Base-by-base conservation (phyloP, 2,797 vertebrate species). In the Chanos chanos region DNA sequence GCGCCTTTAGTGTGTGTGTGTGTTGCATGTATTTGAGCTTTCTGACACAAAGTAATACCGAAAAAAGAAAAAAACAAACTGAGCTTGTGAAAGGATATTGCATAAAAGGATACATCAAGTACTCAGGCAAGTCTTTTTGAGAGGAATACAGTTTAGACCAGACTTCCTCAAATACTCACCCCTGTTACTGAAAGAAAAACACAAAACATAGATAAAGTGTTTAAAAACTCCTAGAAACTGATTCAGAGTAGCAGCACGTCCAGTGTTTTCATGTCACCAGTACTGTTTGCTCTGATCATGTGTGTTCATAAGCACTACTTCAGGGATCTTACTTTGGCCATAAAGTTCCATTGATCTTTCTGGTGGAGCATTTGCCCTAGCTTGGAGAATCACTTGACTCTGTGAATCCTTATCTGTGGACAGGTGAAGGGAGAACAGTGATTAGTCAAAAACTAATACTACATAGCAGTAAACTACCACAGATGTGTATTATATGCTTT, bases 131-230 rank as follows among this genome's bases (percentile, higher is more conserved):
- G 77, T 77, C 79, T 83, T 80, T 84, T 80, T 79, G 74, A 80
- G 79, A 77, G 75, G 82, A 83, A 85, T 81, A 84, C 74, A 86
- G 74, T 86, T 81, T 89, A 87, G 84, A 87, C 82, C 78, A 81
- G 87, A 87, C 80, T 78, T 87, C 87, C 83, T 84, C 81, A 91
- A 92, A 91, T 89, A 92, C 92, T 94, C 89, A 93, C 90, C 91
- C 70, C 79, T 88, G 86, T 82, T 77, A 81, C 86, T 87, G 89
- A 86, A 89, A 86, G 73, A 82, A 75, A 70, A 85, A 79, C 77
- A 87, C 60, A 86, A 41, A 81, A 70, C 50, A 73, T 34, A 83
- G 54, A 83, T 60, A 77, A 34, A 10, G 63, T 60, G 1, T 47
- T 47, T 24, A 54, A 44, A 12, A 40, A n/a, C n/a, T 22, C 21